Evolutionary conservation across 2,797 vertebrate species (phyloP), one percentile per base, ranked within the genome.

Genomic region (Epinephelus coioides): DNA sequence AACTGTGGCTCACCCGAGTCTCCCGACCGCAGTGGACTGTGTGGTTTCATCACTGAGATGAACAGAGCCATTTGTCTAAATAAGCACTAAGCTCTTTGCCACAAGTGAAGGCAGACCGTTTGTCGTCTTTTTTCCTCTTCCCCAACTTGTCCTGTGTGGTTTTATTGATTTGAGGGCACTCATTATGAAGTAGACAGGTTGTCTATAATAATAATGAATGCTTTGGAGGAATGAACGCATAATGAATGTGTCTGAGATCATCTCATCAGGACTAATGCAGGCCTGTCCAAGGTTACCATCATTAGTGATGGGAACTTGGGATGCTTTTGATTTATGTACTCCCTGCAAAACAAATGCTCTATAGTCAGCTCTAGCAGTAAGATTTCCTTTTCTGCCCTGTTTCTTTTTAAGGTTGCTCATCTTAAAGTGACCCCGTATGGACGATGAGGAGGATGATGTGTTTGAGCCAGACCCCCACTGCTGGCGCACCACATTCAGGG

Each of bases 371-470:
- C 30, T 27, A 25, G 21, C 54, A 8, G n/a, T 71, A 61, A 71
- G 10, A 10, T 57, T 15, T 64, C 25, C 63, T n/a, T 78, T 21
- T 80, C 38, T 68, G 21, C 61, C n/a, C 14, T 59, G 50, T 55
- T n/a, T 12, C 51, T 60, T 83, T 18, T 67, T 13, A 65, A 94
- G 93, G 89, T 77, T 84, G 90, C 82, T 80, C 86, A 73, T 79
- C 76, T 74, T 43, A 59, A 76, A 93, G 88, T 64, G 79, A 78
- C 91, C 84, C 87, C 95, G 91, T 78, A 96, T 96, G 96, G 96
- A 96, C 73, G 95, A 96, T 89, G 95, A 96, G 83, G 95, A 96
- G 87, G 96, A 96, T 73, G 95, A 95, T 95, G 95, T 96, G 86
- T 95, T 95, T 86, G 91, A 90, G 92, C 88, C 92, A 63, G 90